Evolutionary conservation across 2,888 invertebrate genomes (phyloP), one percentile per base, ranked within the genome.

Genomic region (Tinea semifulvella): DNA sequence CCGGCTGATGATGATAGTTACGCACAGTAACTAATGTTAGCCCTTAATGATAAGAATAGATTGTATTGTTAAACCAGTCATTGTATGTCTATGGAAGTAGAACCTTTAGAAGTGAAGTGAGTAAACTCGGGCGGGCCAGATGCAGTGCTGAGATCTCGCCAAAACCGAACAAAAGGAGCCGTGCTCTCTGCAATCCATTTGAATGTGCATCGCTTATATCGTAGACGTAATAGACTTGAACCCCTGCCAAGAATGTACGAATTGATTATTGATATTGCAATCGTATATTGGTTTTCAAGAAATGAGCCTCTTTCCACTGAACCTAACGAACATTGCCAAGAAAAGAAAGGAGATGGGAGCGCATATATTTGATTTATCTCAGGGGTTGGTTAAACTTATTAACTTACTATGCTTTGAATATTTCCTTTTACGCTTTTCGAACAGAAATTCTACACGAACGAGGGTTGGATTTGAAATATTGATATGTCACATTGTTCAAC

Each of bases 191-290:
- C 67, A 61, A 65, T 68, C 65, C 65, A 69, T 69, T 68, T 68
- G 64, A 65, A 68, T 68, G 61, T 65, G 62, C 63, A 49, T 49
- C 47, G 63, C 61, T 48, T 48, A 50, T 50, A 50, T 47, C 46
- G 56, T 50, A 53, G 49, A 53, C 63, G 61, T 77, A 76, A 80
- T 79, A 72, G 79, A 76, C 67, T 80, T 80, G 79, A 79, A 73
- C 62, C 57, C 52, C 53, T 58, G 79, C 79, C 79, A 80, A 76
- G 71, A 76, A 77, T 76, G 70, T 73, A 68, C 65, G 74, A 72
- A 79, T 80, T 80, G 79, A 80, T 80, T 80, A 79, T 77, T 75
- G 77, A 76, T 79, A 80, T 79, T 70, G 73, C 71, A 63, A 68
- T 68, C 65, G 63, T 68, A 59, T 68, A 72, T 69, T 71, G 70